Evolutionary conservation across 2,888 invertebrate species (phyloP).

Genomic region (Pristionchus mayeri): DNA sequence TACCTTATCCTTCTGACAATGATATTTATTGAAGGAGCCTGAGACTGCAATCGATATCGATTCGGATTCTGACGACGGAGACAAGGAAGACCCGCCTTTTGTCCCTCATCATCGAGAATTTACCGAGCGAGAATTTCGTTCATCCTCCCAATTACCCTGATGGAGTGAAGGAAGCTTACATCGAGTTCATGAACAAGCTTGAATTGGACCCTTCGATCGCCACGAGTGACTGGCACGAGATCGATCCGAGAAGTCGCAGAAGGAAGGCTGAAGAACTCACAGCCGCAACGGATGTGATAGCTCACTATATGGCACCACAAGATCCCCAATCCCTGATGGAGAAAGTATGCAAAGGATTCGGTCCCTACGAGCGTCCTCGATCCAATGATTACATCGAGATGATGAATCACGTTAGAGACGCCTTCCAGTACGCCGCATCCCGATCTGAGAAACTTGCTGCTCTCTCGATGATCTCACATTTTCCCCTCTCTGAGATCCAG

Average conservation of each 20-base stretch:
- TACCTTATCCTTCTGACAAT: no score
- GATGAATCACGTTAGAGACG: background rate
- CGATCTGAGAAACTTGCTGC: background rate
- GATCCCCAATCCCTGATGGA: background rate
- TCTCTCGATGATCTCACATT: background rate
- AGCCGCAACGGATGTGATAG: background rate
- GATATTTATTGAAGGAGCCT: no score
- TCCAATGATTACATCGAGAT: background rate
- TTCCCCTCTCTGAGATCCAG: background rate
- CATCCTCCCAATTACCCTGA: background rate
- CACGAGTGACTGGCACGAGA: background rate
- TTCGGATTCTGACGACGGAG: background rate
- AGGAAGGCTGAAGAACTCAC: background rate
- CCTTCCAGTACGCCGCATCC: background rate
- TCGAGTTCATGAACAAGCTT: background rate
- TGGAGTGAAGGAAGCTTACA: background rate
- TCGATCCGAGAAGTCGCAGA: background rate
- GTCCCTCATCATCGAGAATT: background rate
- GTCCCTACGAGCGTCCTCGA: background rate
- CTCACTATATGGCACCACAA: background rate
- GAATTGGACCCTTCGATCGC: background rate
- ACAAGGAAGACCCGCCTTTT: background rate
- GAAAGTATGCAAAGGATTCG: background rate
- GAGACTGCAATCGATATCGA: background rate
- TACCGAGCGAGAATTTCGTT: background rate